These are phyloP conservation scores for Heliconius nattereri DNA, from an alignment of 1,140 invertebrate genomes.

Conservation along the genomic window DNA sequence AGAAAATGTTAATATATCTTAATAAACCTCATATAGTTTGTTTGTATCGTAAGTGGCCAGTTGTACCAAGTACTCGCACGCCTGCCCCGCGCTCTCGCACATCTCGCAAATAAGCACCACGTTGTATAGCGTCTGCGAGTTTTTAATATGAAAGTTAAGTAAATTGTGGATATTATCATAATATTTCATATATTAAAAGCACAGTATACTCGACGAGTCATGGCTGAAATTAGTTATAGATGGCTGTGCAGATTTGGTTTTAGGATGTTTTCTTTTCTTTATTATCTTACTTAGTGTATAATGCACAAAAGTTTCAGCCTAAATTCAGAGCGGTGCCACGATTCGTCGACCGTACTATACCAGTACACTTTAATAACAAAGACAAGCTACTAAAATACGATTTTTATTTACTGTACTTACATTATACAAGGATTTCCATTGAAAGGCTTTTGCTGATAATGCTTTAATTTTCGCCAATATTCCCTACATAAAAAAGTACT, in stretches of 20 bases:
- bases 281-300: too few species aligned
- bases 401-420: slow-evolving; percentile 61
- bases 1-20: neutral
- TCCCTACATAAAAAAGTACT: slow-evolving; percentile 66
- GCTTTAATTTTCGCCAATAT: slow-evolving; percentile 83
- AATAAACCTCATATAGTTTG: slow-evolving; percentile 82
- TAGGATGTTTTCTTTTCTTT: too few species aligned
- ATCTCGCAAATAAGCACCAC: slow-evolving; percentile 85
- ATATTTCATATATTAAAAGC: too few species aligned
- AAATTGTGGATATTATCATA: too few species aligned
- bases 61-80: slow-evolving; percentile 81
- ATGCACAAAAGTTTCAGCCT: too few species aligned
- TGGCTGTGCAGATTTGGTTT: too few species aligned
- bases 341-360: too few species aligned
- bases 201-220: too few species aligned
- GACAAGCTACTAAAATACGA: neutral
- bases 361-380: too few species aligned
- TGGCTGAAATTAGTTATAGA: too few species aligned
- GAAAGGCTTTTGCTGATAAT: slow-evolving; percentile 82
- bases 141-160: too few species aligned
- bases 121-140: slow-evolving; percentile 83
- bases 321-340: too few species aligned
- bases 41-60: slow-evolving; percentile 81
- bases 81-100: slow-evolving; percentile 75
- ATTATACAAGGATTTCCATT: slow-evolving; percentile 86